phyloP scores from a whole-genome alignment of 1,140 invertebrate genomes.

The Drosophila simulans region DNA sequence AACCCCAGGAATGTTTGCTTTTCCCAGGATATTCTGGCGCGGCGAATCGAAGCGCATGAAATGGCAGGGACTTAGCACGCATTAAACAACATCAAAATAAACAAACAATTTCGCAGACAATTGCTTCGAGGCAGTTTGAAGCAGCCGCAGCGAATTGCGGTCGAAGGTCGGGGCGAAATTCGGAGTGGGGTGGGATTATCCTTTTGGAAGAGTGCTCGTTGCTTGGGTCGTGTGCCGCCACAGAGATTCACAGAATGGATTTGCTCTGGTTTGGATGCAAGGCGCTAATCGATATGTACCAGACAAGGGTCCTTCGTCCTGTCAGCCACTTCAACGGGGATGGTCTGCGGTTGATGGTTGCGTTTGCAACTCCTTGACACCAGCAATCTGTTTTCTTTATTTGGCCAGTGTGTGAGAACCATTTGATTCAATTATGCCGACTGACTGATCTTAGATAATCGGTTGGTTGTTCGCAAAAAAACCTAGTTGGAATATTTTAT shows the following conservation, averaged over 20 bases:
- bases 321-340: constrained; percentile 12
- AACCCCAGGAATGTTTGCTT: constrained; percentile 58
- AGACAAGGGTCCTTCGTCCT: constrained; percentile 51
- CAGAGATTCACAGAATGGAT: constrained; percentile 53
- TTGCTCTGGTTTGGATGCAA: constrained; percentile 65
- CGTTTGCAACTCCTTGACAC: constrained; percentile 62
- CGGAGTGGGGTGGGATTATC: constrained; percentile 66
- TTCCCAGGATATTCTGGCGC: constrained; percentile 67
- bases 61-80: constrained; percentile 63
- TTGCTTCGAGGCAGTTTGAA: constrained; percentile 61
- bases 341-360: constrained; percentile 43
- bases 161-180: constrained; percentile 16
- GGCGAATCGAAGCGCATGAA: constrained; percentile 39
- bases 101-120: constrained; percentile 82
- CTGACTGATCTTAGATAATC: constrained; percentile 48
- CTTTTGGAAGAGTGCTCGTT: constrained; percentile 50
- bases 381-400: constrained; percentile 67
- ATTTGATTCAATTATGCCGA: constrained; percentile 51
- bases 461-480: constrained; percentile 10
- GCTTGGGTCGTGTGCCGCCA: constrained; percentile 57
- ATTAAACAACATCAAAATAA: constrained; percentile 82
- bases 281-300: constrained; percentile 77
- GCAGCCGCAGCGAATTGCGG: constrained; percentile 64
- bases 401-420: constrained; percentile 45
- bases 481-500: not conserved